Percentiles rank a stretch among this genome's conserved stretches.
Evolutionary conservation across 2,797 vertebrate genomes (phyloP).

Genomic region (Microhierax caerulescens): DNA sequence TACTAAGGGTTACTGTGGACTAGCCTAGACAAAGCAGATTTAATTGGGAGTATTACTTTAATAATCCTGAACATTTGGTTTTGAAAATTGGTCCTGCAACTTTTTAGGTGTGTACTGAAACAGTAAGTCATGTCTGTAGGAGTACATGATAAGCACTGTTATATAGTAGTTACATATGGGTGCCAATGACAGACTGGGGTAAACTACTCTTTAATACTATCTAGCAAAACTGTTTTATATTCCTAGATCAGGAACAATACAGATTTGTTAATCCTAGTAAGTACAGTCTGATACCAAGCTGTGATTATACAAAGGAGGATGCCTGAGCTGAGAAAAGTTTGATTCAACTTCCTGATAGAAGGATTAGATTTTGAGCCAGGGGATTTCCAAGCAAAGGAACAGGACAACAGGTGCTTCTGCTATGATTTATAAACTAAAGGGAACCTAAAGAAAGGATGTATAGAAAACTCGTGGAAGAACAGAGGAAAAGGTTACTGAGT

Average conservation of each 20-base stretch:
- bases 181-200: not conserved
- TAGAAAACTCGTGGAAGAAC: not conserved
- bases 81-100: not conserved
- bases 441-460: not conserved
- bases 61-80: not conserved
- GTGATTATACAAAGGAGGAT: not conserved
- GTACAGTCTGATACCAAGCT: not conserved
- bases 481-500: not conserved
- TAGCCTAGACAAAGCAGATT: not conserved
- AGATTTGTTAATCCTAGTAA: not conserved
- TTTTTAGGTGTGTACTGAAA: not conserved
- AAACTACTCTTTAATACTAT: not conserved
- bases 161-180: not conserved
- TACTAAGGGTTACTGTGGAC: not conserved
- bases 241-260: not conserved
- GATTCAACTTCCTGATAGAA: not conserved
- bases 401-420: not conserved
- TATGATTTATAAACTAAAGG: not conserved
- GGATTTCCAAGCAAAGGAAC: not conserved
- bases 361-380: not conserved
- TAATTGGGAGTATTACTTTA: not conserved
- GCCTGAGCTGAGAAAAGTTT: not conserved
- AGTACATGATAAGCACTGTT: not conserved
- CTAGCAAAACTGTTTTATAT: not conserved
- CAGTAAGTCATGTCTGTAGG: not conserved